phyloP scores from a whole-genome alignment of 2,113 vertebrate species.

The Notechis scutatus region DNA sequence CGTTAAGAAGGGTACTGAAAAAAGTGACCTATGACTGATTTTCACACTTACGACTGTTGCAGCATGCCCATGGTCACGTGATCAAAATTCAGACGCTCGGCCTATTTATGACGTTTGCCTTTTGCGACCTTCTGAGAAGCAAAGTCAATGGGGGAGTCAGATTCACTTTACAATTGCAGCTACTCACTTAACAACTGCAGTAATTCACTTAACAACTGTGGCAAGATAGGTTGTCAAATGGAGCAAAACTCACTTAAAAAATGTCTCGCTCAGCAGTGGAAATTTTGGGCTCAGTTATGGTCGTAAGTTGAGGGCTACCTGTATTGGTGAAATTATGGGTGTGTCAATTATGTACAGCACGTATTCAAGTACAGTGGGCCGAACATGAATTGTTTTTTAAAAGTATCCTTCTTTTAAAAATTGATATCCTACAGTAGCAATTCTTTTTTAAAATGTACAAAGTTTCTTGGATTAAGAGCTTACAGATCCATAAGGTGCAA shows the following conservation, averaged over 20 bases:
- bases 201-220: neutral
- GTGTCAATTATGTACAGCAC: neutral
- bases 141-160: neutral
- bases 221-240: neutral
- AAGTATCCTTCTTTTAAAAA: neutral
- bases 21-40: neutral
- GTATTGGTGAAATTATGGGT: neutral
- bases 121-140: neutral
- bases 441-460: neutral
- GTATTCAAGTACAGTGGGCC: neutral
- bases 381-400: neutral
- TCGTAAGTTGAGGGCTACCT: neutral
- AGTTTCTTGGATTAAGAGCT: neutral
- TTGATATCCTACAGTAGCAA: neutral
- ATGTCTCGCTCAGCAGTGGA: neutral
- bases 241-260: neutral
- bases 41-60: neutral
- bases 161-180: neutral
- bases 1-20: neutral
- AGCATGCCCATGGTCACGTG: neutral
- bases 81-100: neutral
- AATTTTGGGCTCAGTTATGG: neutral
- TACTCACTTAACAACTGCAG: neutral
- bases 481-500: too few species aligned
- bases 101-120: neutral